These are phyloP conservation scores for Motacilla alba DNA, from an alignment of 2,113 vertebrate genomes.

Conservation along the genomic window DNA sequence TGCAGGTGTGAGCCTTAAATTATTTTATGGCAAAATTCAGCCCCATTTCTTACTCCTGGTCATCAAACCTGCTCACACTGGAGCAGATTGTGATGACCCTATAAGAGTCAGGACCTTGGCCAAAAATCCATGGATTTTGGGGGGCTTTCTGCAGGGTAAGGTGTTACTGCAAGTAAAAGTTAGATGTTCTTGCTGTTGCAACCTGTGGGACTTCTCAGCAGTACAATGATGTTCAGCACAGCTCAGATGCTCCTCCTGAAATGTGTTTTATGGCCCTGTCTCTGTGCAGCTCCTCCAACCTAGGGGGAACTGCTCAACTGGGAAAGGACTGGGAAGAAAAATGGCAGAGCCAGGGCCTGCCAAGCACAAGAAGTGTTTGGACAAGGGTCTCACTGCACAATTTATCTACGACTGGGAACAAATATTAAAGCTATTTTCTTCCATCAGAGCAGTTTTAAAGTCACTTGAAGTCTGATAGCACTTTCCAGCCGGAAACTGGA, in stretches of 20 bases:
- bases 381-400: background rate
- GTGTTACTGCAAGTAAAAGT: background rate
- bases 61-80: background rate
- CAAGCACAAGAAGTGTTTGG: background rate
- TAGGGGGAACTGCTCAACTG: background rate
- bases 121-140: background rate
- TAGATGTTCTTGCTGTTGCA: background rate
- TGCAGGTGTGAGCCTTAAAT: background rate
- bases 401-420: background rate
- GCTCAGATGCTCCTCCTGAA: background rate
- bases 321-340: background rate
- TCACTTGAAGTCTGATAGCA: background rate
- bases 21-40: background rate
- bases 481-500: background rate
- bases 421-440: background rate
- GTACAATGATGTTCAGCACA: background rate
- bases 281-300: background rate
- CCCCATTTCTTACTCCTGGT: background rate
- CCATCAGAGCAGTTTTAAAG: background rate
- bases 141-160: background rate
- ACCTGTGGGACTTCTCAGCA: background rate
- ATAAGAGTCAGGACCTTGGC: background rate
- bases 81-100: background rate
- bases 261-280: fast-evolving
- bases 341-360: background rate